A percentile compares a stretch with the other conserved stretches of the same genome.
phyloP scores from a whole-genome alignment of 2,113 vertebrate genomes.

The Urocitellus parryii region DNA sequence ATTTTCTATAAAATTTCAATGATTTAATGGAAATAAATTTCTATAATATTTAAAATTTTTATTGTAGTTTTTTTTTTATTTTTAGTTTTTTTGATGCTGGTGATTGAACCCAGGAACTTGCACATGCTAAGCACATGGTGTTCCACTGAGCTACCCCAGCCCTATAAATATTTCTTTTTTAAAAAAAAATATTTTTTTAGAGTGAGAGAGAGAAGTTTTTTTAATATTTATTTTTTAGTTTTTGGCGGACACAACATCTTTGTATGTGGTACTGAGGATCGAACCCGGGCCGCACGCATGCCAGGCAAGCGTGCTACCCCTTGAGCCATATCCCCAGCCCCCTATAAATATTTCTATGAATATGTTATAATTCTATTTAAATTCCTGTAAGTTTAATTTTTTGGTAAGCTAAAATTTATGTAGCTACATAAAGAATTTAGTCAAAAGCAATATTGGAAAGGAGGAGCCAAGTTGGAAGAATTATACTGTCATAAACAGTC shows the following conservation, averaged over 20 bases:
- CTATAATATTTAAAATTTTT: background rate
- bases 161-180: background rate
- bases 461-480: background rate
- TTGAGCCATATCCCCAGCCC: no score
- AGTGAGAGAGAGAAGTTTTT: no score
- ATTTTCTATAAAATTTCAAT: background rate
- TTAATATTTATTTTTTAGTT: no score
- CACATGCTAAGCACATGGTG: background rate
- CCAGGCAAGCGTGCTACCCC: no score
- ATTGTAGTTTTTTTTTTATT: background rate
- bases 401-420: background rate
- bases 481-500: background rate
- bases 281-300: no score
- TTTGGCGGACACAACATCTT: no score
- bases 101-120: background rate
- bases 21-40: background rate
- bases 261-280: no score
- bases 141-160: background rate
- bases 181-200: no score
- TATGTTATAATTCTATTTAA: constrained; percentile 3
- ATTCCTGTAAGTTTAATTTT: background rate
- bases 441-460: background rate
- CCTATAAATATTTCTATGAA: background rate
- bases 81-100: background rate
- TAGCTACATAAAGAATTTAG: background rate